Evolutionary conservation across 2,888 invertebrate species (phyloP), one percentile per base, ranked within the genome.

Genomic region (Gnatocerus cornutus): DNA sequence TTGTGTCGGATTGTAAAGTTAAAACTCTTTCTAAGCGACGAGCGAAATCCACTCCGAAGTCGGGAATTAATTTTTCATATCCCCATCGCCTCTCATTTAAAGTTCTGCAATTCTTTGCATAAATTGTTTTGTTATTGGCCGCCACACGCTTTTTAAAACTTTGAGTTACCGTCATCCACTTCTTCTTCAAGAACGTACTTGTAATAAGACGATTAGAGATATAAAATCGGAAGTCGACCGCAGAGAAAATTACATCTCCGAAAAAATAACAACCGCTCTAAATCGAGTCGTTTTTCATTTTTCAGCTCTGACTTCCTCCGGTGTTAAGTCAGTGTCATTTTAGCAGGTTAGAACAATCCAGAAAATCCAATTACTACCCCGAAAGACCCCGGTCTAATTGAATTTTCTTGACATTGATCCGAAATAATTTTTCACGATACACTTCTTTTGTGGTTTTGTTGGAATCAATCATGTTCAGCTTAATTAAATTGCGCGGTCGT

Each of bases 341-440:
- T 33, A 33, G 3, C 7, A 33, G 13, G 59, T 12, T 14, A 37
- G 30, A 59, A 59, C 59, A 59, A 30, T 46, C 46, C 10, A 3
- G 33, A 12, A 58, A 33, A 46, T 59, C 43, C 41, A 41, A 56
- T 56, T 56, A 41, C 41, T 12, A 59, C 30, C 46, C 43, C n/a
- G 43, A 58, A 58, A 43, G 41, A 43, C 46, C 29, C 46, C 13
- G 41, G 9, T 4, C 29, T 59, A 59, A 59, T 46, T 59, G 59
- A 45, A 59, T 59, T 59, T 59, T 30, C 46, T 30, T 10, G 13
- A 10, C 45, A 13, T 33, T 43, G n/a, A 59, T 12, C 21, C 16
- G 59, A 9, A 30, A 56, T 27, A 56, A 56, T 16, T 56, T 56
- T 56, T 56, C 56, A 21, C 56, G 27, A 56, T 56, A 56, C 21